phyloP scores from a whole-genome alignment of 1,140 invertebrate genomes.

The Lordiphosa mommai region DNA sequence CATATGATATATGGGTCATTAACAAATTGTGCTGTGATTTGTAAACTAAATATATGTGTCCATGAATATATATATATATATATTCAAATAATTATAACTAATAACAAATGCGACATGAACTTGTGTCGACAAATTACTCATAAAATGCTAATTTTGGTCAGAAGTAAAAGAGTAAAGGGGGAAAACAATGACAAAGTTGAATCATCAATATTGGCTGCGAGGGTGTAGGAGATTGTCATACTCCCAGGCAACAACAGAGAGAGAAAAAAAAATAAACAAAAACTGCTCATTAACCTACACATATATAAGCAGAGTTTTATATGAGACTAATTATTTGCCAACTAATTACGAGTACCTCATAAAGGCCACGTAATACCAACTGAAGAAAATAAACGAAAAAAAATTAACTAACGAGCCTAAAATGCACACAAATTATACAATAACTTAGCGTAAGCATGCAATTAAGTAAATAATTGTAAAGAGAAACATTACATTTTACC shows the following conservation, averaged over 20 bases:
- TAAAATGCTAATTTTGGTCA: constrained; percentile 2
- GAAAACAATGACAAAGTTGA: no score
- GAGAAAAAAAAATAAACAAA: no score
- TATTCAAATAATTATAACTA: constrained; percentile 30
- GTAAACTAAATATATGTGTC: constrained; percentile 26
- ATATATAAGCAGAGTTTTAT: constrained; percentile 1
- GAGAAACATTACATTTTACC: no score
- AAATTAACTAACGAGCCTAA: no score
- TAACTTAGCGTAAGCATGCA: no score
- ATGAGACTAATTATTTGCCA: constrained; percentile 28
- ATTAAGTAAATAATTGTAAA: no score
- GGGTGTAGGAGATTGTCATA: no score
- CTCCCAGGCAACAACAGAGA: no score
- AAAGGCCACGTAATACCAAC: constrained; percentile 39
- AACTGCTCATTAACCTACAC: constrained; percentile 12
- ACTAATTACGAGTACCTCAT: constrained; percentile 44
- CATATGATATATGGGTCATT: constrained; percentile 55
- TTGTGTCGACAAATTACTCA: constrained; percentile 14
- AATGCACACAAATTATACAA: no score
- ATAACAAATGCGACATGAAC: constrained; percentile 23
- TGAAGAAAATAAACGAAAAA: background rate
- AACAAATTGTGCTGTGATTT: constrained; percentile 45
- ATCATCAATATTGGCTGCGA: background rate
- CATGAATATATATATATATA: background rate
- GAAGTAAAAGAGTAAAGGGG: background rate